These are phyloP conservation scores for Paelopatides confundens DNA, from an alignment of 53 echinoderm and acorn worm species.

Conservation along the genomic window DNA sequence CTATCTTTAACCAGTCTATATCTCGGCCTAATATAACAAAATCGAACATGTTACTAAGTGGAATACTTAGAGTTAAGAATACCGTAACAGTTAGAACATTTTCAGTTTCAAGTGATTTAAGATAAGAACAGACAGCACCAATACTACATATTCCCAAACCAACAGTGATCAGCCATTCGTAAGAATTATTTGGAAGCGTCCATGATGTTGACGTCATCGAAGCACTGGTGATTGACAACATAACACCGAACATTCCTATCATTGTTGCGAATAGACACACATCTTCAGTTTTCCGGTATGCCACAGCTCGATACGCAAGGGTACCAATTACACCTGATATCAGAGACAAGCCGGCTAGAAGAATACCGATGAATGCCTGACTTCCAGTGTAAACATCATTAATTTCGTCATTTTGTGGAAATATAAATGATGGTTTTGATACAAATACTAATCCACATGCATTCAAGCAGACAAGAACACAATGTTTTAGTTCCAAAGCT, in stretches of 20 bases:
- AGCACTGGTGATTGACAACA: background rate
- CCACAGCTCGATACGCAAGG: background rate
- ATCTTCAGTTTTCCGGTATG: background rate
- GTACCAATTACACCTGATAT: background rate
- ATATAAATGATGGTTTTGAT: slow-evolving; percentile 2
- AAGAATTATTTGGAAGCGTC: background rate
- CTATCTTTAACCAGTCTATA: background rate
- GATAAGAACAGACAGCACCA: background rate
- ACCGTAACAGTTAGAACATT: background rate
- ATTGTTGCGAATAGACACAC: background rate
- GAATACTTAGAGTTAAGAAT: background rate
- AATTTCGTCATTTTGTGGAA: background rate
- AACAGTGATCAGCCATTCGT: background rate
- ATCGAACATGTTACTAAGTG: background rate
- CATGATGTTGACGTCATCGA: background rate
- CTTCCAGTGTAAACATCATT: background rate
- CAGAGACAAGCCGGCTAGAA: background rate
- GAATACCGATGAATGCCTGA: background rate
- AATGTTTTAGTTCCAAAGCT: background rate
- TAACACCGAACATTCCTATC: background rate
- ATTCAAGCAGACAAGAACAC: background rate
- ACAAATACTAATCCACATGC: background rate
- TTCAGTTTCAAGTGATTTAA: background rate
- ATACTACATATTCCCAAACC: background rate
- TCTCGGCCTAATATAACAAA: background rate